Percentiles rank a stretch among this genome's conserved stretches.
Evolutionary conservation across 2,113 vertebrate genomes (phyloP).

Genomic region (Arizona elegans): DNA sequence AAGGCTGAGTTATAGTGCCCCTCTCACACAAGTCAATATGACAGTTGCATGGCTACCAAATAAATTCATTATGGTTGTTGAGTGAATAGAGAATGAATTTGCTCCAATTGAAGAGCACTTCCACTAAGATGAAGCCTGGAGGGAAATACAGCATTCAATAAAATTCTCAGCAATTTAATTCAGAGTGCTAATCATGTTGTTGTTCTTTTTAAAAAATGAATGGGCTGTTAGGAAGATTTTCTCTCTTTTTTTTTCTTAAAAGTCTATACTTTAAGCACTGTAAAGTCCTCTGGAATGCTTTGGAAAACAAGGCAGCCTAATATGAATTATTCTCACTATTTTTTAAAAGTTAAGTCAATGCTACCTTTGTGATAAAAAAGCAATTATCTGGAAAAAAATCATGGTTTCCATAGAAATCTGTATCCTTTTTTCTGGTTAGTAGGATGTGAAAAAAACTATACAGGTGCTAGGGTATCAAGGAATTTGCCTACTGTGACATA

Average conservation of each 20-base stretch:
- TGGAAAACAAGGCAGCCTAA: constrained; percentile 20
- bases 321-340: neutral
- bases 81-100: constrained; percentile 49
- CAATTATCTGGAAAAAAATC: neutral
- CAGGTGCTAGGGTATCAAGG: neutral
- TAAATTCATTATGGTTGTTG: constrained; percentile 36
- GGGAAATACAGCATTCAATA: constrained; percentile 30
- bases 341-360: neutral
- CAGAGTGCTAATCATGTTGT: constrained; percentile 26
- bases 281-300: neutral
- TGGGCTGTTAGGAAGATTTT: neutral
- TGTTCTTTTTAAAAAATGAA: neutral
- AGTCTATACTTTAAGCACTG: neutral
- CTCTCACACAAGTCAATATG: constrained; percentile 33
- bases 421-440: neutral
- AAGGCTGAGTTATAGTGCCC: constrained; percentile 35
- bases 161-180: constrained; percentile 21
- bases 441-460: neutral
- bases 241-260: neutral
- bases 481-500: neutral
- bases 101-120: constrained; percentile 25
- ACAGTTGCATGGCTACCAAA: constrained; percentile 40
- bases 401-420: neutral
- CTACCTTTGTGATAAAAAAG: neutral
- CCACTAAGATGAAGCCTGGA: constrained; percentile 7